Evolutionary conservation across 2,113 vertebrate species (phyloP).

Genomic region (Castor canadensis): DNA sequence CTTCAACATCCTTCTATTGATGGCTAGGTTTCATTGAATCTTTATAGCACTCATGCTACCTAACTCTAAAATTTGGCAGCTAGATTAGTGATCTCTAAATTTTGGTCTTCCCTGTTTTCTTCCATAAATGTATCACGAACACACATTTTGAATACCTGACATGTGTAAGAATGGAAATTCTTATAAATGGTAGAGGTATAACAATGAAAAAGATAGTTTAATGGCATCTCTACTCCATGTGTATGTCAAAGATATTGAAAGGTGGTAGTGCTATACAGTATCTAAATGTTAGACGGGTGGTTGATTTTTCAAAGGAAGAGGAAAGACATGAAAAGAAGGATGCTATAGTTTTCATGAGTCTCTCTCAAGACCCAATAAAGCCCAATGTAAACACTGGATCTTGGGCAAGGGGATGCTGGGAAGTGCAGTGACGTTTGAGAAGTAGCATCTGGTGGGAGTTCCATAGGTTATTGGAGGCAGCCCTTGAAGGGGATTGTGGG

Average conservation of each 20-base stretch:
- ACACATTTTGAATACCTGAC: neutral
- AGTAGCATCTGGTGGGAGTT: neutral
- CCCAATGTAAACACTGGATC: neutral
- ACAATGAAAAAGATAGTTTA: neutral
- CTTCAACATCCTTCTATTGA: neutral
- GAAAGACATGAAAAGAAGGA: neutral
- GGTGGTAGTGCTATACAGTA: neutral
- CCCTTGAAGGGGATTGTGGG: neutral
- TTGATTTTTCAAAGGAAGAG: neutral
- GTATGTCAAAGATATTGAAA: slow-evolving; percentile 4
- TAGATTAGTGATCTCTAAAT: neutral
- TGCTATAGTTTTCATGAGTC: neutral
- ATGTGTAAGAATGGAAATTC: neutral
- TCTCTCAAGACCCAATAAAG: too few relatives aligned
- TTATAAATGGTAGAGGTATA: neutral
- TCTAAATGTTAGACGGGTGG: neutral
- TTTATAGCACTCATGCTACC: neutral
- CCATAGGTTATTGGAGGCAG: neutral
- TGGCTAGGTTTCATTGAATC: neutral
- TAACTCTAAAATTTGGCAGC: neutral
- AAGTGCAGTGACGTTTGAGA: neutral
- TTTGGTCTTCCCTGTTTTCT: neutral
- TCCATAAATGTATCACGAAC: neutral
- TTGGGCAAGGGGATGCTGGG: neutral
- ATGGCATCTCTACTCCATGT: neutral